Base-by-base conservation (phyloP, 2,888 invertebrate genomes). In the Alentia gelatinosa region DNA sequence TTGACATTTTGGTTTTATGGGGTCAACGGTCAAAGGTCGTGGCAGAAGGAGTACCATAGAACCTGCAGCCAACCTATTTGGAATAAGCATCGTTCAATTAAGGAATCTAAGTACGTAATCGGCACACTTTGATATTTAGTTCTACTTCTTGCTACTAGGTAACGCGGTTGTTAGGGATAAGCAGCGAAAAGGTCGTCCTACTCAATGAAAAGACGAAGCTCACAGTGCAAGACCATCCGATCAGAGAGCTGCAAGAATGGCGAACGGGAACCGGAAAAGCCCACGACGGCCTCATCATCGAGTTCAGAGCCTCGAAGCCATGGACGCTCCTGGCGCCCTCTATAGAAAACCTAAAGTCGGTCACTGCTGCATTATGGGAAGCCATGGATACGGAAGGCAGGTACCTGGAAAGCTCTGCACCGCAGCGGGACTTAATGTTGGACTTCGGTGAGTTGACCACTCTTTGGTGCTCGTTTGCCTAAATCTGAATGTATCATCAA, bases 221-320 rank as follows among this genome's bases (percentile, higher is more conserved):
- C 40, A 95, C 97, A 79, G 96, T 97, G 30, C 97, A 97, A 94
- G 96, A 96, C 26, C 97, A 97, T 93, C 95, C 96, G 90, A 97
- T 97, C 40, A 95, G 96, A 37, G 97, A 97, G 93, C 96, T 97
- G 84, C 96, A 97, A 92, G 96, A 97, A 96, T 97, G 97, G 97
- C 96, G 97, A 91, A 96, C 97, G 63, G 97, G 97, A n/a, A 97
- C 97, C 39, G 97, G 97, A 15, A 96, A 97, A 90, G 96, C 97
- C 91, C 97, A 97, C 95, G 97, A 97, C 95, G 96, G 97, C 91
- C 95, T 97, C 89, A 96, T 97, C 91, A 96, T 97, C 92, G 97
- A 97, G 94, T 97, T 97, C 95, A 96, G 97, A 75, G 97, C 97
- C 91, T 96, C 97, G 92, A 97, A 97, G 95, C 94, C 95, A 12